These are phyloP conservation scores for Leuciscus idus DNA, from an alignment of 2,113 vertebrate genomes.

Conservation along the genomic window DNA sequence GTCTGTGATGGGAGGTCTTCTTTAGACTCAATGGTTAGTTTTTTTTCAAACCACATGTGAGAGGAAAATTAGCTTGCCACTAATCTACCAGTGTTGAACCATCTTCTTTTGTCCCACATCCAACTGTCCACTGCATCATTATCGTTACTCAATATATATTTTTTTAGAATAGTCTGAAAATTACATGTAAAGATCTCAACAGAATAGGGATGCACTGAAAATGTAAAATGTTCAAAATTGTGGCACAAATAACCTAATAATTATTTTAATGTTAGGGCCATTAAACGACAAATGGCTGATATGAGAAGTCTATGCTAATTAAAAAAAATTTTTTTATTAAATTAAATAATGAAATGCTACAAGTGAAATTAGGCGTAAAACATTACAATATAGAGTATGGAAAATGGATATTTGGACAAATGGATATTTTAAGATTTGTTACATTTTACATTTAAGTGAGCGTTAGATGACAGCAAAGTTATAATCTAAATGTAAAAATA, in stretches of 20 bases:
- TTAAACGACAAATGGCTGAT: background rate
- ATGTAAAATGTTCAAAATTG: too few species aligned
- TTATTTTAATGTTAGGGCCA: too few species aligned
- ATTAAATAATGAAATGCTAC: background rate
- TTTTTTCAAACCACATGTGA: background rate
- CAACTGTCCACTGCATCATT: background rate
- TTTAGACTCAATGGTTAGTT: conserved; percentile 20
- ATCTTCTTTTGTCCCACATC: background rate
- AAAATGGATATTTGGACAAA: background rate
- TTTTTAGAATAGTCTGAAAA: background rate
- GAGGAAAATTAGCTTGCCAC: background rate
- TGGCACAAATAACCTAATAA: too few species aligned
- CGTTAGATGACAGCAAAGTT: too few species aligned
- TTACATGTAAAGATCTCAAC: background rate
- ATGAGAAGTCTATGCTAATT: background rate
- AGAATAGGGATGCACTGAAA: too few species aligned
- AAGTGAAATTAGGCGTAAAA: background rate
- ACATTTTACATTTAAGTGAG: background rate
- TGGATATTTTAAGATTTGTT: background rate
- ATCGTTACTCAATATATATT: background rate
- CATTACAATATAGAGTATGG: background rate
- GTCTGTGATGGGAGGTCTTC: conserved; percentile 5
- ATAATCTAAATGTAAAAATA: too few species aligned
- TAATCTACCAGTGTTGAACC: background rate
- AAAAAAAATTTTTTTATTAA: too few species aligned